These are phyloP conservation scores for Diplolepis rosae DNA, from an alignment of 2,888 invertebrate species.

Conservation along the genomic window DNA sequence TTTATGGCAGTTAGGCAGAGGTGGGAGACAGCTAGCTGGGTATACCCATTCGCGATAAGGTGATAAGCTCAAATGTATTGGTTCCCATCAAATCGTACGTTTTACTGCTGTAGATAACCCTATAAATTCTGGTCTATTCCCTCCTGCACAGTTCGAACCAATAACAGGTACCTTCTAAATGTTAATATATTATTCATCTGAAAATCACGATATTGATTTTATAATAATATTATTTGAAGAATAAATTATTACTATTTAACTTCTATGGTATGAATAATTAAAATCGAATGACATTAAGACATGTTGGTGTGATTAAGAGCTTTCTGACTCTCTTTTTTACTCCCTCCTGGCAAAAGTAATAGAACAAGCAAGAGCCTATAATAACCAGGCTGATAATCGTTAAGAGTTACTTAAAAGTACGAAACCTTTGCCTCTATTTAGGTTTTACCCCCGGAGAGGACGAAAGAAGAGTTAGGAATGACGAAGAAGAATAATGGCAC, in stretches of 20 bases:
- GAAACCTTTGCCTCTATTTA: constrained; percentile 42
- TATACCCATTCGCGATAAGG: constrained; percentile 71
- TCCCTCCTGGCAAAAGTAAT: not conserved
- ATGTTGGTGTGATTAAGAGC: not conserved
- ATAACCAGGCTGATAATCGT: constrained; percentile 55
- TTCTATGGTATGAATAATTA: not conserved
- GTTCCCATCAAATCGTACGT: constrained; percentile 71
- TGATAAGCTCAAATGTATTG: constrained; percentile 74
- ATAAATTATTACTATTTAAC: not conserved
- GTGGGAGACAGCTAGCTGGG: constrained; percentile 59
- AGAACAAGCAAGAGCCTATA: constrained; percentile 47
- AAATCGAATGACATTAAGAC: not conserved
- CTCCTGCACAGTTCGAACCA: not conserved
- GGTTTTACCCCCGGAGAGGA: constrained; percentile 31
- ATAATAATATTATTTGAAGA: too few species aligned
- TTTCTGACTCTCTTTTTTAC: not conserved
- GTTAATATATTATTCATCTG: not conserved
- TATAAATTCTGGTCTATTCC: constrained; percentile 64
- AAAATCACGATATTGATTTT: too few species aligned
- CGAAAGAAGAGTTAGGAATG: constrained; percentile 44
- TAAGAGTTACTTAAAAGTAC: constrained; percentile 56
- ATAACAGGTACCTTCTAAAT: not conserved
- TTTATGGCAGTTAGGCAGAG: constrained; percentile 64
- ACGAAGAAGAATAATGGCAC: constrained; percentile 48
- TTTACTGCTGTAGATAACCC: constrained; percentile 67